Evolutionary conservation across 2,113 vertebrate species (phyloP).

Genomic region (Parotia lawesii): DNA sequence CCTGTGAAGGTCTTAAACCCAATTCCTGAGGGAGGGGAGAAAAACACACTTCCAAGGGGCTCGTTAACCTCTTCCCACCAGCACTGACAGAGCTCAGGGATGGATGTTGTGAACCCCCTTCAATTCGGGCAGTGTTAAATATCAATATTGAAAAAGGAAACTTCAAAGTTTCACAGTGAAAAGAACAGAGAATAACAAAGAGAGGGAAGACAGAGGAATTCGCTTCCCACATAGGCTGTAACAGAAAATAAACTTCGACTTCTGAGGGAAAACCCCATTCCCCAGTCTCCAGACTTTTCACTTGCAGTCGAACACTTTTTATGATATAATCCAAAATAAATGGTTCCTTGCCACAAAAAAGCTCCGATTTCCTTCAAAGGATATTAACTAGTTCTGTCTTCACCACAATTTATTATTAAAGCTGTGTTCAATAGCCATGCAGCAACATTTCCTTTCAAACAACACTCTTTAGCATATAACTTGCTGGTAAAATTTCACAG

Average conservation of each 20-base stretch:
- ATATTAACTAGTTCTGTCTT: constrained; percentile 43
- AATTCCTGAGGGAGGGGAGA: not conserved
- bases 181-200: not conserved
- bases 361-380: constrained; percentile 50
- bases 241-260: constrained; percentile 14
- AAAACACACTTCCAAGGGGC: not conserved
- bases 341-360: constrained; percentile 42
- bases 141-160: not conserved
- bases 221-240: not conserved
- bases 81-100: not conserved
- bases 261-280: constrained; percentile 38
- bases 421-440: not conserved
- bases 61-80: not conserved
- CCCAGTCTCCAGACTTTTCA: not conserved
- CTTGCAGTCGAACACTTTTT: not conserved
- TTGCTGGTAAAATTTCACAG: not conserved
- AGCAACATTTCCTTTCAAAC: constrained; percentile 1
- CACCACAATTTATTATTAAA: constrained; percentile 48
- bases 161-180: not conserved
- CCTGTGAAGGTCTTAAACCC: constrained; percentile 35
- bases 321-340: constrained; percentile 53
- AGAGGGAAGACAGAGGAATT: constrained; percentile 25
- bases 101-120: not conserved
- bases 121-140: not conserved
- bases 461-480: not conserved